These are phyloP conservation scores for Callosobruchus maculatus DNA, from an alignment of 2,888 invertebrate genomes.

Conservation along the genomic window DNA sequence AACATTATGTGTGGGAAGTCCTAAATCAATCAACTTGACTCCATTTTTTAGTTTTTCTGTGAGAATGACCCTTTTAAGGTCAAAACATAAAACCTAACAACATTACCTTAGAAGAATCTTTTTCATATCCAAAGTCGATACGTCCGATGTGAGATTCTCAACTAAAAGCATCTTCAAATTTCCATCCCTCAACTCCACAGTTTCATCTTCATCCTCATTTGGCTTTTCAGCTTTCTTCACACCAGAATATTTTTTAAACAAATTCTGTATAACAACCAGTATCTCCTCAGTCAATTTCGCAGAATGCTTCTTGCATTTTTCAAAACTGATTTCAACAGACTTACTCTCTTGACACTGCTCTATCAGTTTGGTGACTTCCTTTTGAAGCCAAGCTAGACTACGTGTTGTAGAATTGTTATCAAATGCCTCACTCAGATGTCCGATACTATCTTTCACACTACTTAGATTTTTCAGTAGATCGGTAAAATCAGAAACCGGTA, in stretches of 20 bases:
- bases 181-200: conserved; percentile 56
- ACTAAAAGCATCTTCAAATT: conserved; percentile 66
- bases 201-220: conserved; percentile 43
- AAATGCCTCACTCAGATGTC: conserved; percentile 9
- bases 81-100: not conserved
- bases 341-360: conserved; percentile 1
- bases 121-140: conserved; percentile 56
- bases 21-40: too few species aligned
- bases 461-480: conserved; percentile 11
- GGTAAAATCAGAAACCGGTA: conserved; percentile 26
- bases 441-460: conserved; percentile 9
- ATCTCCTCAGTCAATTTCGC: conserved; percentile 23
- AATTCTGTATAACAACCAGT: conserved; percentile 28
- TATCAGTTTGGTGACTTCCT: conserved; percentile 9
- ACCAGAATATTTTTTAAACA: conserved; percentile 30
- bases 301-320: conserved; percentile 17
- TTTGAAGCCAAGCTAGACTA: conserved; percentile 14
- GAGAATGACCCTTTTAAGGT: too few species aligned
- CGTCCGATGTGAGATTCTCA: conserved; percentile 60
- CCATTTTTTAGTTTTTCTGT: too few species aligned
- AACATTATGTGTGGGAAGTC: too few species aligned
- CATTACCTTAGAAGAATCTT: conserved; percentile 35
- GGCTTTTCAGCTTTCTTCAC: conserved; percentile 6
- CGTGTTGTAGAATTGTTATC: conserved; percentile 10
- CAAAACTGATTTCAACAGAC: not conserved